Base-by-base conservation (phyloP, 2,113 vertebrate genomes). In the Syngnathus scovelli region DNA sequence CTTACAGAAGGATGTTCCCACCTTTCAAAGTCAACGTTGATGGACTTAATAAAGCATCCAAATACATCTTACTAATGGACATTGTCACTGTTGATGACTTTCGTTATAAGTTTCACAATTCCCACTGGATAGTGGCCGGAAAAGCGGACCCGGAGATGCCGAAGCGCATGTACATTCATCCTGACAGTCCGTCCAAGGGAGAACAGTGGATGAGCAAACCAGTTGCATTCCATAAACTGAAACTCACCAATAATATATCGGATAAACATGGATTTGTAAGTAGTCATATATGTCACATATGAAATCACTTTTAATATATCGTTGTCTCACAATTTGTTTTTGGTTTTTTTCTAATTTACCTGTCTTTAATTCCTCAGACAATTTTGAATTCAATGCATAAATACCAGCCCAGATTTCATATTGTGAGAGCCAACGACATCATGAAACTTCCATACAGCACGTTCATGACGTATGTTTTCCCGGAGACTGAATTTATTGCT, bases 381-480 rank as follows among this genome's bases (percentile, higher is more conserved):
- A 98, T 99, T 85, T 85, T 99, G 76, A 98, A 99, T 83, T 99
- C 97, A n/a, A 98, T 99, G 97, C 97, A 99, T 80, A 99, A 98
- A 85, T 99, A 99, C 84, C 97, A 98, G 61, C 97, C 96, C 21
- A 89, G 97, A 59, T 98, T 99, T 79, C 97, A 99, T 77, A 94
- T 99, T 15, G 97, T 98, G 51, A 89, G 93, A 83, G 94, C 97
- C 75, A 98, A 98, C 70, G 95, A 98, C 86, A 96, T 98, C 68
- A 89, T 98, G 89, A 98, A 98, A 90, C 93, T 99, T 55, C 97
- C 97, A 0, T 98, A 95, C 90, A 96, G 96, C 90, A 98, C 96
- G 67, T 99, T 99, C 84, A 89, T 94, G 73, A 98, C 97, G 8
- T 98, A 98, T 0, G 95, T 98, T 72, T 99, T 99, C 80, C 94